A percentile compares a stretch with the other conserved stretches of the same genome.
Conservation (phyloP, 2,797 vertebrate genomes). For the Nyctalus aviator region DNA sequence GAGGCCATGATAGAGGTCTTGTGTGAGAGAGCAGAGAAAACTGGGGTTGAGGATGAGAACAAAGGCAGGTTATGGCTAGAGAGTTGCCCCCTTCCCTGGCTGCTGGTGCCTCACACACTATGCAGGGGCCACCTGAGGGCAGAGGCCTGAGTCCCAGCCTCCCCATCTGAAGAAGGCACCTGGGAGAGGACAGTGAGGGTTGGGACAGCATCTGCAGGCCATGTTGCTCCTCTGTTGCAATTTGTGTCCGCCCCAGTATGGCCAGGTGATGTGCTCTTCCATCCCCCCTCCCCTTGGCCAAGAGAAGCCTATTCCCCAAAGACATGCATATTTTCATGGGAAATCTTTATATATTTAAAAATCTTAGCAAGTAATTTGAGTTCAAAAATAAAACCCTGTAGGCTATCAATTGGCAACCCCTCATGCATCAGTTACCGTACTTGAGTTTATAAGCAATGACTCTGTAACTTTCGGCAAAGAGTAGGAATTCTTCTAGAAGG, state of each 20-base stretch:
- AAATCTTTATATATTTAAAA: conserved; percentile 8
- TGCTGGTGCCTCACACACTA: background rate
- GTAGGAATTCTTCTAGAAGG: background rate
- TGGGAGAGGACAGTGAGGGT: background rate
- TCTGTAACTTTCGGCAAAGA: background rate
- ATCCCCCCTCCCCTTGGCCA: background rate
- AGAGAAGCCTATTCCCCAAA: background rate
- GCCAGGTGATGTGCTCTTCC: background rate
- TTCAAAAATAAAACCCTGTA: background rate
- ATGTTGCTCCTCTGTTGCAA: no score
- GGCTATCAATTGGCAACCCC: background rate
- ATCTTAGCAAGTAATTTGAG: conserved; percentile 33
- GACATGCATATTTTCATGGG: conserved; percentile 10
- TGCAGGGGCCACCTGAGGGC: no score
- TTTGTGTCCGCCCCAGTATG: background rate
- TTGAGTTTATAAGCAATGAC: background rate
- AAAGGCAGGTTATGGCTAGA: background rate
- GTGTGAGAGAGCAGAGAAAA: background rate
- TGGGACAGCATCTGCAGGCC: no score
- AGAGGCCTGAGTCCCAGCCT: no score
- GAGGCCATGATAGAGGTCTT: background rate
- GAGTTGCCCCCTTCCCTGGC: background rate
- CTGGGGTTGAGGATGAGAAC: rapidly evolving
- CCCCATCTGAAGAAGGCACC: background rate
- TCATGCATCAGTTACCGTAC: background rate